phyloP scores from a whole-genome alignment of 1,140 invertebrate species.

The Oreohelix idahoensis region DNA sequence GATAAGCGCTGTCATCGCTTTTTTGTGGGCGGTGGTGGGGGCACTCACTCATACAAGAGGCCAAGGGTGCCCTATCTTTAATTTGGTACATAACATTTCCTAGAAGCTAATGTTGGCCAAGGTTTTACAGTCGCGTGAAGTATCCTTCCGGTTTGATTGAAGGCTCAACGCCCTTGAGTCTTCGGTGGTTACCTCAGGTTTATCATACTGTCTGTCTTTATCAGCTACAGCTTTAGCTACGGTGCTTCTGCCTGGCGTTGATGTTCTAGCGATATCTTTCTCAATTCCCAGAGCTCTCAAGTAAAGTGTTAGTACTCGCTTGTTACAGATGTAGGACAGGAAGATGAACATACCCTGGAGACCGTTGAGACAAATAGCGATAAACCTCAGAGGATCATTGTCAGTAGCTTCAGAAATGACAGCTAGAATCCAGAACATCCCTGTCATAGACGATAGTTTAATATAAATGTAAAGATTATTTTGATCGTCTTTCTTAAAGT shows the following conservation, averaged over 20 bases:
- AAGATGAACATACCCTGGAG: slow-evolving; percentile 79
- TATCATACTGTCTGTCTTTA: too few species aligned
- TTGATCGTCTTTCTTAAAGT: not conserved
- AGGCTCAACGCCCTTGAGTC: too few species aligned
- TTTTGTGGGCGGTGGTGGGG: too few species aligned
- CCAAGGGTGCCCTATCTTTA: too few species aligned
- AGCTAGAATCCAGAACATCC: not conserved
- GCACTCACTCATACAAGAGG: too few species aligned
- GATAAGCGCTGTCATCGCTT: too few species aligned
- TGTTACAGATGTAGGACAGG: slow-evolving; percentile 76
- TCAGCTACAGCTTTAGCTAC: slow-evolving; percentile 93
- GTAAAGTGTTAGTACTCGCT: not conserved
- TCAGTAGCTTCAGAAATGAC: slow-evolving; percentile 8
- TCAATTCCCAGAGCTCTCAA: not conserved
- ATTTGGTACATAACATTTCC: too few species aligned
- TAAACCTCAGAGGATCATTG: slow-evolving; percentile 70
- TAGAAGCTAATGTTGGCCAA: too few species aligned
- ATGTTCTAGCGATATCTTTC: not conserved
- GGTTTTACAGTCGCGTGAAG: too few species aligned
- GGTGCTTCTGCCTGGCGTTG: slow-evolving; percentile 73
- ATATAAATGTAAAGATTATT: slow-evolving; percentile 14
- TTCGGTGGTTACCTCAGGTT: too few species aligned
- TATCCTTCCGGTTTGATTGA: too few species aligned
- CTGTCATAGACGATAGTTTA: not conserved
- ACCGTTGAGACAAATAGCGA: slow-evolving; percentile 77